Evolutionary conservation across 2,888 invertebrate species (phyloP), one percentile per base, ranked within the genome.

Genomic region (Tinea semifulvella): DNA sequence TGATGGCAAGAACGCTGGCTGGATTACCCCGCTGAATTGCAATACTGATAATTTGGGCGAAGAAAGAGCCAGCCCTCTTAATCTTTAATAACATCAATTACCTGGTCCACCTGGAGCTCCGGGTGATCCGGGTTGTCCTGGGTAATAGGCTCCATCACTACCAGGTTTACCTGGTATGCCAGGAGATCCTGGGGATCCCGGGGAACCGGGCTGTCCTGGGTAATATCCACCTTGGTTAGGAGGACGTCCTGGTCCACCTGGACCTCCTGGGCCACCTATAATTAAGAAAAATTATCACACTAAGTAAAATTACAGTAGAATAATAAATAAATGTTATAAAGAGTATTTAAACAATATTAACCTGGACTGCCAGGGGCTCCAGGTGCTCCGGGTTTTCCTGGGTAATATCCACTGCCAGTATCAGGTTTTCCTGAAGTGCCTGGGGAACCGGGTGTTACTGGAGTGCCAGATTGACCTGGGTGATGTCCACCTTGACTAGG

Each of bases 371-470:
- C 54, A 10, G 53, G 53, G 2, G 26, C 13, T 16, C 66, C 71
- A 1, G 84, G 83, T n/a, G 49, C 61, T 1, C 70, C 75, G 14
- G 87, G 87, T 43, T 75, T 65, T 46, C 64, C 79, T 22, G 86
- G 86, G 18, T 55, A 71, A 8, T 71, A 80, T 0, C 58, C 57
- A 2, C 63, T 73, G 10, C 17, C 57, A 3, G 19, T 43, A 13
- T 31, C 43, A 18, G 43, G 43, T 43, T 42, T 55, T 1, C 65
- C 66, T 16, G 82, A 83, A 13, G n/a, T 3, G 3, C 52, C 53
- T 22, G 64, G 61, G 28, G 48, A 47, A 38, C 56, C 53, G 39
- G 61, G 63, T 7, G 44, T 42, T 10, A 50, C 53, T 43, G 74
- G 77, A 22, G 57, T 61, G 27, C 64, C 63, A 25, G 63, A 60